Percentiles rank a stretch among this genome's conserved stretches.
These are phyloP conservation scores for Erpobdella octoculata DNA, from an alignment of 2,888 invertebrate species.

Conservation along the genomic window DNA sequence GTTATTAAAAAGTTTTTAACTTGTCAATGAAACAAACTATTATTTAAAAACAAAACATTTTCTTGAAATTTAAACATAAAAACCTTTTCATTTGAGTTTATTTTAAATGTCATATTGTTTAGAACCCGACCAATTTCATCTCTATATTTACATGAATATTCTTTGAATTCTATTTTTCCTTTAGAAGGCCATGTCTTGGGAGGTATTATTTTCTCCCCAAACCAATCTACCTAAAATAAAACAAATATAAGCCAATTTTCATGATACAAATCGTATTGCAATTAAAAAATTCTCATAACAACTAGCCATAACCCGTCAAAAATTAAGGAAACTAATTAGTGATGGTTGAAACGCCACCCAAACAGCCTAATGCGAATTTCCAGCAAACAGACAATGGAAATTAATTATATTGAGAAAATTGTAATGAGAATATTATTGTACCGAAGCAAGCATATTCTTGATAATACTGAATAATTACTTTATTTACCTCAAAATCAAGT, in stretches of 20 bases:
- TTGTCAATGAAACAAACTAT: no score
- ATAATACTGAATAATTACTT: background rate
- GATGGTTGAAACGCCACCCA: background rate
- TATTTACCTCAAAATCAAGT: background rate
- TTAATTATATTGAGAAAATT: background rate
- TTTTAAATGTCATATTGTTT: background rate
- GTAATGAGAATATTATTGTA: background rate
- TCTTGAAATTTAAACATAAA: no score
- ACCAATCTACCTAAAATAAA: no score
- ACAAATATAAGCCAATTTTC: no score
- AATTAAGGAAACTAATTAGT: background rate
- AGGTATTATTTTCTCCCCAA: no score
- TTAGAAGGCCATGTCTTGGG: background rate
- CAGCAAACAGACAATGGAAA: no score
- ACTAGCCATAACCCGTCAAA: no score
- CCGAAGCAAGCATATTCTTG: background rate
- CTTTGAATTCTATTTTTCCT: constrained; percentile 6
- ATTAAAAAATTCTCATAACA: no score
- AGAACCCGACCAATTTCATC: background rate
- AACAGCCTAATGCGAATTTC: no score
- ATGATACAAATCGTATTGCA: no score
- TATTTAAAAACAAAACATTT: no score
- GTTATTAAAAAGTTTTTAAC: no score
- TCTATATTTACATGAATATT: background rate
- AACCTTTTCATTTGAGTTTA: constrained; percentile 19